Base-by-base conservation (phyloP, 2,888 invertebrate genomes). In the Pheosia gnoma region DNA sequence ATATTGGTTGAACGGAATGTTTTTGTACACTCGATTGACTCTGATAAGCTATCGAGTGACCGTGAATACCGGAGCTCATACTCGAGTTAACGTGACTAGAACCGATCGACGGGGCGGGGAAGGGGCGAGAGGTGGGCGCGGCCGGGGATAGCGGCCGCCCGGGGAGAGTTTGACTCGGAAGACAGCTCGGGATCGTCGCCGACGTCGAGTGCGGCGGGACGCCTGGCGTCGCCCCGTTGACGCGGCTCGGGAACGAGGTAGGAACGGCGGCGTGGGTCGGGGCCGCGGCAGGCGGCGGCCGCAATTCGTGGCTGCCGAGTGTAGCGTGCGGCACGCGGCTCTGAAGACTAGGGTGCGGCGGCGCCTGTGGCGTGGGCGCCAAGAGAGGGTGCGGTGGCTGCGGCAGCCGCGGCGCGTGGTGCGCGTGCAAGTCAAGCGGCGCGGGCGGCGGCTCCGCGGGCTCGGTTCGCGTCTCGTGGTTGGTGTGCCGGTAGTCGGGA, bases 391-490 rank as follows among this genome's bases (percentile, higher is more conserved):
- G 56, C 62, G 73, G 55, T 7, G 71, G 63, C 66, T 78, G 77
- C 59, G 78, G 78, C 65, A 78, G 77, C 57, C 83, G 82, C 61
- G 87, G 83, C 68, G 86, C 79, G 69, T 85, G 88, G 70, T 87
- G 89, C 63, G 89, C 84, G 76, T 90, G 91, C 59, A 89, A 83
- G 80, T 91, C 90, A 68, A 90, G 84, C 59, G 90, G 90, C 70
- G 84, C 90, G 61, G 86, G 84, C 36, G 88, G 83, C 67, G 79
- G 85, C n/a, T 74, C 75, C 72, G 78, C 86, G 37, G 84, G 76
- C 58, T 83, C 90, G 59, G 89, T 89, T 81, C 90, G 95, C 84
- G 95, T 95, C 79, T 95, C 95, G 82, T 95, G 95, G 79, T 91
- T 93, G 51, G 91, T 91, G 75, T 91, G 93, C 57, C 92, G 87